A percentile compares a stretch with the other conserved stretches of the same genome.
Conservation (phyloP, 1,140 invertebrate genomes). For the Samia ricini region DNA sequence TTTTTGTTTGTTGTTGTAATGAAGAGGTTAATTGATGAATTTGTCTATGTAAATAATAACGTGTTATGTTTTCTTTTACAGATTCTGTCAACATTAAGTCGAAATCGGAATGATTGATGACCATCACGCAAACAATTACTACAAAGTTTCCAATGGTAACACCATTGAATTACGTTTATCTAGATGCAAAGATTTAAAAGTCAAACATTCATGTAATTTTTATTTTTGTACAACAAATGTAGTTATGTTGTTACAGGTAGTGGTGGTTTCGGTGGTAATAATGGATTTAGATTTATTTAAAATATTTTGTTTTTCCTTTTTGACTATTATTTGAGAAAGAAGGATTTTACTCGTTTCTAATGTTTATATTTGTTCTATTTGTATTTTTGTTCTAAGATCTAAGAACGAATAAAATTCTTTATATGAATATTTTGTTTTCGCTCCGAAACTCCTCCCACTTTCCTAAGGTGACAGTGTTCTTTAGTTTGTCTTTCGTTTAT, state of each 20-base stretch:
- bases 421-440: too few relatives aligned
- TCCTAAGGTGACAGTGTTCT: too few relatives aligned
- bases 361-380: too few relatives aligned
- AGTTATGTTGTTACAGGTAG: background rate
- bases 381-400: too few relatives aligned
- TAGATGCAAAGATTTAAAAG: background rate
- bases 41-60: constrained; percentile 5
- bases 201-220: background rate
- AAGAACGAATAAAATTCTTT: too few relatives aligned
- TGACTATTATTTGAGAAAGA: too few relatives aligned
- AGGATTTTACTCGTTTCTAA: too few relatives aligned
- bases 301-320: too few relatives aligned
- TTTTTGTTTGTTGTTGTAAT: background rate
- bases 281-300: too few relatives aligned
- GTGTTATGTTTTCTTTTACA: constrained; percentile 14
- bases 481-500: too few relatives aligned
- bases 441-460: too few relatives aligned
- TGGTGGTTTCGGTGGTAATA: too few relatives aligned
- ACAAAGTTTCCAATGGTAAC: constrained; percentile 10
- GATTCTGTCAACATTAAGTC: constrained; percentile 3
- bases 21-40: background rate
- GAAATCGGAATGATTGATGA: background rate
- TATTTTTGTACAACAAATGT: background rate
- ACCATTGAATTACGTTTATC: background rate
- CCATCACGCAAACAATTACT: constrained; percentile 12